phyloP scores from a whole-genome alignment of 2,888 invertebrate genomes.

The Tineola bisselliella region DNA sequence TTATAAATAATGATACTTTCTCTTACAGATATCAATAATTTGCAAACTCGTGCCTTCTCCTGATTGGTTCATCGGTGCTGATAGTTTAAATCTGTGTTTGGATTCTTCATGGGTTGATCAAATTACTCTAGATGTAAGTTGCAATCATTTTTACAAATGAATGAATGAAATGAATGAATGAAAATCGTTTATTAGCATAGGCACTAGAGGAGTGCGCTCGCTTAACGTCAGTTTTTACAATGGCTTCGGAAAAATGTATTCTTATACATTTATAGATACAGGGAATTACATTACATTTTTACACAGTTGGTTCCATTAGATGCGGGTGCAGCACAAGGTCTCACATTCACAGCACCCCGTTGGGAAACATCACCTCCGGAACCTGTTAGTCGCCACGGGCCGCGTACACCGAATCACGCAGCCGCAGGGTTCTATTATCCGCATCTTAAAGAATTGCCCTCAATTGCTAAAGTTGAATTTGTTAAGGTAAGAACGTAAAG shows the following conservation, averaged over 20 bases:
- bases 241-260: background rate
- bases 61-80: constrained; percentile 74
- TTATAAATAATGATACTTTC: background rate
- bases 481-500: constrained; percentile 72
- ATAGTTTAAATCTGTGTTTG: constrained; percentile 68
- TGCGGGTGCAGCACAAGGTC: constrained; percentile 91
- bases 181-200: too few relatives aligned
- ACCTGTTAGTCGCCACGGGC: constrained; percentile 82
- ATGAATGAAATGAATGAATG: too few relatives aligned
- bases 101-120: constrained; percentile 67
- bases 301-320: constrained; percentile 84
- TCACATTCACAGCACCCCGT: constrained; percentile 92
- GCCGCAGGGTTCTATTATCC: constrained; percentile 94
- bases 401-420: constrained; percentile 84
- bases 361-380: constrained; percentile 90
- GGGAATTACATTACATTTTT: background rate
- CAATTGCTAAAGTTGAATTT: constrained; percentile 86
- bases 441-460: constrained; percentile 80
- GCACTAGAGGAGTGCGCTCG: too few relatives aligned
- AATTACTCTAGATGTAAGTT: constrained; percentile 60
- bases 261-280: constrained; percentile 13
- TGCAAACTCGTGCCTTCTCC: constrained; percentile 72
- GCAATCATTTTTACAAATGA: too few relatives aligned
- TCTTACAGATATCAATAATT: constrained; percentile 66
- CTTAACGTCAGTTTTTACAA: too few relatives aligned